Base-by-base conservation (phyloP, 2,113 vertebrate genomes). In the Cinclus cinclus region DNA sequence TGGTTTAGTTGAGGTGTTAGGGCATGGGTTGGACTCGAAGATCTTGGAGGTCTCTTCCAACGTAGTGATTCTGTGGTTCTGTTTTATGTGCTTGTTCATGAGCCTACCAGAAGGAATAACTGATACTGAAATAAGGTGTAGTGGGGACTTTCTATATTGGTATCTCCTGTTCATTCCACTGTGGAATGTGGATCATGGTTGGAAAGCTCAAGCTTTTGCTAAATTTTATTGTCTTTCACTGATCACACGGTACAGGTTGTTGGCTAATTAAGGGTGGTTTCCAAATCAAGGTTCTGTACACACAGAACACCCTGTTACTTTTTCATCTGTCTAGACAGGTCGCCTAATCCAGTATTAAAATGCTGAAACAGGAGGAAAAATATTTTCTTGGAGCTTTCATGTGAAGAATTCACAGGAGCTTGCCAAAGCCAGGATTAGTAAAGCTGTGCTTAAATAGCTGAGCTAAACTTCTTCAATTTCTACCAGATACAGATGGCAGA, bases 271-370 rank as follows among this genome's bases (percentile, higher is more conserved):
- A 80, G 52, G 25, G 33, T 63, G 47, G 67, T 59, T 88, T 87
- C 86, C 83, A 79, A 67, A 81, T 77, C 49, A 60, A 60, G 71
- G 73, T 90, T 93, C 67, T 76, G 55, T 27, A 65, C 24, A 42
- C 41, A 62, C 30, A 74, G 62, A 92, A 94, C 47, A 79, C 33
- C 30, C 41, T 65, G 49, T 81, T 93, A 83, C 83, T 90, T 86
- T 94, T 79, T 95, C 60, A 35, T 92, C 64, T 95, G 77, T 86
- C 86, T 92, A 81, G 89, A 87, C 83, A 87, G 65, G 37, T 82
- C 77, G 53, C 63, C 44, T 89, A 76, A 92, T 92, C 83, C 77
- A 65, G 58, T 58, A 76, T 91, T 79, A 89, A 91, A 87, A 84
- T 84, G 35, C 73, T 49, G 77, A 70, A 94, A 50, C 18, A 31